A percentile compares a stretch with the other conserved stretches of the same genome.
phyloP scores from a whole-genome alignment of 2,113 vertebrate species.

The Stigmatopora nigra region DNA sequence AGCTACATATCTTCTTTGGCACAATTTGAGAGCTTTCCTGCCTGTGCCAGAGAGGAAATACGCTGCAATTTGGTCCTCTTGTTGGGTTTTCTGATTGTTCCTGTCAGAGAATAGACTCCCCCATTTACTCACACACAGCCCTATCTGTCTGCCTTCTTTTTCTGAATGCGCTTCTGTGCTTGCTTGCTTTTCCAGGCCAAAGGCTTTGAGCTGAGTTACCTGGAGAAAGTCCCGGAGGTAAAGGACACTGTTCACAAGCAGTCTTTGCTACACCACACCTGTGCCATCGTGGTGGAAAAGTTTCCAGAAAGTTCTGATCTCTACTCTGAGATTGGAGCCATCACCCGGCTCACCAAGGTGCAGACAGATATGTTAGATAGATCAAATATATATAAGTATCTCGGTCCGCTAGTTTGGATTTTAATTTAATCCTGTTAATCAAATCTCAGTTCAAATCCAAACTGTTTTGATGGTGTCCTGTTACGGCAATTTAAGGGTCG shows the following conservation, averaged over 20 bases:
- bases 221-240: conserved; percentile 98
- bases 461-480: not conserved
- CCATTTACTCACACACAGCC: not conserved
- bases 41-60: conserved; percentile 49
- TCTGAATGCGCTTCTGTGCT: conserved; percentile 26
- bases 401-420: too few species aligned
- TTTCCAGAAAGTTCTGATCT: conserved; percentile 95
- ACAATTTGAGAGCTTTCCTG: conserved; percentile 23
- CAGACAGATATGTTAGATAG: too few species aligned
- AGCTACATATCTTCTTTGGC: conserved; percentile 42
- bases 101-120: conserved; percentile 20
- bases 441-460: not conserved
- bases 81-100: conserved; percentile 25
- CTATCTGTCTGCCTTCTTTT: not conserved
- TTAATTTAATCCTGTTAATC: too few species aligned
- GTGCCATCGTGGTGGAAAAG: conserved; percentile 91
- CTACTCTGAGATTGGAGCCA: conserved; percentile 93
- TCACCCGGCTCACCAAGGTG: conserved; percentile 95
- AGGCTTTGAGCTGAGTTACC: conserved; percentile 96
- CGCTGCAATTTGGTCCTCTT: conserved; percentile 38
- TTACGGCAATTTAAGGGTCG: not conserved
- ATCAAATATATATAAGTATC: too few species aligned
- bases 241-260: conserved; percentile 98
- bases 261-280: conserved; percentile 90
- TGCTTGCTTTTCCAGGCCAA: conserved; percentile 77